Evolutionary conservation across 1,140 invertebrate genomes (phyloP).

Genomic region (Bactericera cockerelli): DNA sequence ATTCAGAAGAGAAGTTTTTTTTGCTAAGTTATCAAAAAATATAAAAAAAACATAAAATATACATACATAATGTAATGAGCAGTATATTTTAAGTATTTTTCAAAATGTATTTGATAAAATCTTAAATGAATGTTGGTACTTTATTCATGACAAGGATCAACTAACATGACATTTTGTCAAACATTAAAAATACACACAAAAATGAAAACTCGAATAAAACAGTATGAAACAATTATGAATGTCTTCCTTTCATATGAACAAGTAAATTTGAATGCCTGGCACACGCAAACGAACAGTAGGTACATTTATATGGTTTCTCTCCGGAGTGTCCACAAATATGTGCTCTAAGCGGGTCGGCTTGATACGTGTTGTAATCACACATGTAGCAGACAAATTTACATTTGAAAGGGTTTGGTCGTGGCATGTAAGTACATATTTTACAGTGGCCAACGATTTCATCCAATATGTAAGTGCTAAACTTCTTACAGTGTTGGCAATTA

Average conservation of each 20-base stretch:
- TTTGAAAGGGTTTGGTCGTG: background rate
- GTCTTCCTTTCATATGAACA: background rate
- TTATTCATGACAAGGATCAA: too few species aligned
- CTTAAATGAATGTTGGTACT: too few species aligned
- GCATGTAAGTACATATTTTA: background rate
- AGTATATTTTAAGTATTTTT: too few species aligned
- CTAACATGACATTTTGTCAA: too few species aligned
- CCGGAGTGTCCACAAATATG: background rate
- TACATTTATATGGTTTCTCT: constrained; percentile 6
- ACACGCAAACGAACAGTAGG: background rate
- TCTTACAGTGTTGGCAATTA: background rate
- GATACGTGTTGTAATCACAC: background rate
- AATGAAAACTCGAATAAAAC: too few species aligned
- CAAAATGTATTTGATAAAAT: too few species aligned
- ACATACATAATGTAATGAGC: too few species aligned
- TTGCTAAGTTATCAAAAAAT: too few species aligned
- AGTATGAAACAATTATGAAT: too few species aligned
- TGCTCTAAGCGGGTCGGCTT: background rate
- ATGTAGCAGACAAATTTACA: background rate
- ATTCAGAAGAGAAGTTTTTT: too few species aligned
- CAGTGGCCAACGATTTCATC: background rate
- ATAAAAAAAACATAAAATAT: too few species aligned
- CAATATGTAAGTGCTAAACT: background rate
- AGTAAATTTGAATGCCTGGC: background rate
- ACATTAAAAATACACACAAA: too few species aligned